phyloP scores from a whole-genome alignment of 2,888 invertebrate species.

The Caradrina kadenii region DNA sequence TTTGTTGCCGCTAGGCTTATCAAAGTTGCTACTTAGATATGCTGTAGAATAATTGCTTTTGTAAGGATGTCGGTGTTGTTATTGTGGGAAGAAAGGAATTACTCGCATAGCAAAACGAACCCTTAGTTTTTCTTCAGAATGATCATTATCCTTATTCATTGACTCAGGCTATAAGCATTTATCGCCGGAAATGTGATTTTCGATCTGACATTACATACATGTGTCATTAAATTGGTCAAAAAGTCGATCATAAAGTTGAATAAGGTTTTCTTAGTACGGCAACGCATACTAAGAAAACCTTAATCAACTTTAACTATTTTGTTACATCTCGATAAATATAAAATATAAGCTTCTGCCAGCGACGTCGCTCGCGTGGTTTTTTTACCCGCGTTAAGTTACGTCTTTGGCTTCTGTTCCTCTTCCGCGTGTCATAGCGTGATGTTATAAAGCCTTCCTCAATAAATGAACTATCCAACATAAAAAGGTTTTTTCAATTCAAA shows the following conservation, averaged over 20 bases:
- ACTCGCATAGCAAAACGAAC: constrained; percentile 2
- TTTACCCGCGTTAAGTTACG: too few relatives aligned
- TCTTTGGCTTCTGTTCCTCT: too few relatives aligned
- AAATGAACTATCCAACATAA: too few relatives aligned
- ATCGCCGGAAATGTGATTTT: background rate
- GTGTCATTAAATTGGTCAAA: background rate
- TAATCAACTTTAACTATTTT: too few relatives aligned
- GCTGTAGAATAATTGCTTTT: constrained; percentile 46
- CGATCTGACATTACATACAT: background rate
- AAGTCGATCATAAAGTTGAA: background rate
- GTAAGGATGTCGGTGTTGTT: constrained; percentile 14
- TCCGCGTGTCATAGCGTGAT: too few relatives aligned
- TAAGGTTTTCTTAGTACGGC: too few relatives aligned
- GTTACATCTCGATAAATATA: too few relatives aligned
- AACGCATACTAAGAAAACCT: too few relatives aligned
- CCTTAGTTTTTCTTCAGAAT: background rate
- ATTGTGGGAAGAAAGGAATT: constrained; percentile 9
- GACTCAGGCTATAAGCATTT: background rate
- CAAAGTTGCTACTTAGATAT: constrained; percentile 53
- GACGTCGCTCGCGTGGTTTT: too few relatives aligned
- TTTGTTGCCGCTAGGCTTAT: constrained; percentile 51
- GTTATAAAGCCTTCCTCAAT: too few relatives aligned
- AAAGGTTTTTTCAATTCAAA: too few relatives aligned
- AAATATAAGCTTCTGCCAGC: too few relatives aligned
- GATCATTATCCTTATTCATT: background rate